These are phyloP conservation scores for Nylanderia fulva DNA, from an alignment of 1,140 invertebrate genomes.

Conservation along the genomic window DNA sequence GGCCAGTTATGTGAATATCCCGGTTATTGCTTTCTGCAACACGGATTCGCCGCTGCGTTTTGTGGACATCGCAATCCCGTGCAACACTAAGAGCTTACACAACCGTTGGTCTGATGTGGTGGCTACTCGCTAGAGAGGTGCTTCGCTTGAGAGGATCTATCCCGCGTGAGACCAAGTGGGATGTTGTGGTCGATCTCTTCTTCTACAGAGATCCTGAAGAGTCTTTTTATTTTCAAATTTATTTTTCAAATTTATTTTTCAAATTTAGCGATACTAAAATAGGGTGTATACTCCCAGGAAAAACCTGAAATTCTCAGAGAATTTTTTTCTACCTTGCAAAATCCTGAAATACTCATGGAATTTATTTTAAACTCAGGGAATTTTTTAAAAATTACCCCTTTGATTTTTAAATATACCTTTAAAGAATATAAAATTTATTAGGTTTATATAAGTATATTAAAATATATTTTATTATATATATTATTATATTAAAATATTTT, in stretches of 20 bases:
- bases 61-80: slow-evolving; percentile 99
- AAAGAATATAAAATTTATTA: too few species aligned
- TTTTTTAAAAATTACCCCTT: too few species aligned
- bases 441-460: too few species aligned
- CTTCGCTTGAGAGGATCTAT: slow-evolving; percentile 97
- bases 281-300: too few species aligned
- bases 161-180: slow-evolving; percentile 96
- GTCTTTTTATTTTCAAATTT: too few species aligned
- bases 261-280: background rate
- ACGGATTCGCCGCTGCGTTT: slow-evolving; percentile 97
- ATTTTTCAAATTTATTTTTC: background rate
- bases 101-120: slow-evolving; percentile 99
- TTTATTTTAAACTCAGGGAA: too few species aligned
- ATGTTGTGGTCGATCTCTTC: slow-evolving; percentile 99
- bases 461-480: too few species aligned
- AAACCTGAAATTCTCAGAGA: too few species aligned
- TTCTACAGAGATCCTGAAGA: slow-evolving; percentile 99
- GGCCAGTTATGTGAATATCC: slow-evolving; percentile 99
- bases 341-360: too few species aligned
- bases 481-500: too few species aligned
- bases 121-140: slow-evolving; percentile 98
- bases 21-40: slow-evolving; percentile 99
- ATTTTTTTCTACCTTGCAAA: too few species aligned
- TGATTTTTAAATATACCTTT: too few species aligned
- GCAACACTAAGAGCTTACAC: slow-evolving; percentile 99